Evolutionary conservation across 2,797 vertebrate species (phyloP).

Genomic region (Pelodytes ibericus): DNA sequence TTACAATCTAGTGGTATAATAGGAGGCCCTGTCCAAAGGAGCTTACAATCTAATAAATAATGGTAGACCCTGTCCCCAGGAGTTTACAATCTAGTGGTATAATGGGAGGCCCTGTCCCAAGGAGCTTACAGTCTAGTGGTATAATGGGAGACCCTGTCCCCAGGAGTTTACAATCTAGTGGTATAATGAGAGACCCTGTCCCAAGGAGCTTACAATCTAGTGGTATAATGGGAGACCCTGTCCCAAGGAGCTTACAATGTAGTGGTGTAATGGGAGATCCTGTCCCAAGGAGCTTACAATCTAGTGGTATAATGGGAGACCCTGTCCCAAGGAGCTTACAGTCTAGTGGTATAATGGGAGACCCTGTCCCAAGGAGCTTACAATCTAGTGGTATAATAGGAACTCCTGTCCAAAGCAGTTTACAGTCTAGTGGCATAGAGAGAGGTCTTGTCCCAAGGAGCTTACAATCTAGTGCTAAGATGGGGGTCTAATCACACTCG

Average conservation of each 20-base stretch:
- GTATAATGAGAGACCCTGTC: neutral
- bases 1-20: neutral
- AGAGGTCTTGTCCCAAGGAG: no score
- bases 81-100: neutral
- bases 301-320: neutral
- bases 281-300: neutral
- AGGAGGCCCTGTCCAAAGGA: neutral
- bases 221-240: neutral
- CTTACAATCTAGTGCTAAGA: no score
- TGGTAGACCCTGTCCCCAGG: neutral
- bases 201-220: neutral
- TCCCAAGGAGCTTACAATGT: neutral
- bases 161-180: neutral
- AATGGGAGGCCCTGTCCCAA: neutral
- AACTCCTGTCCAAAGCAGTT: neutral
- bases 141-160: neutral
- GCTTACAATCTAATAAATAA: neutral
- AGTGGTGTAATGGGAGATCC: neutral
- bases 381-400: no score
- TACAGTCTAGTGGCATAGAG: slow-evolving; percentile 2
- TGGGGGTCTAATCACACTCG: no score
- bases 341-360: neutral
- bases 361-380: neutral
- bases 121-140: neutral
- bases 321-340: no score